phyloP scores from a whole-genome alignment of 2,113 vertebrate genomes.

The Ia io region DNA sequence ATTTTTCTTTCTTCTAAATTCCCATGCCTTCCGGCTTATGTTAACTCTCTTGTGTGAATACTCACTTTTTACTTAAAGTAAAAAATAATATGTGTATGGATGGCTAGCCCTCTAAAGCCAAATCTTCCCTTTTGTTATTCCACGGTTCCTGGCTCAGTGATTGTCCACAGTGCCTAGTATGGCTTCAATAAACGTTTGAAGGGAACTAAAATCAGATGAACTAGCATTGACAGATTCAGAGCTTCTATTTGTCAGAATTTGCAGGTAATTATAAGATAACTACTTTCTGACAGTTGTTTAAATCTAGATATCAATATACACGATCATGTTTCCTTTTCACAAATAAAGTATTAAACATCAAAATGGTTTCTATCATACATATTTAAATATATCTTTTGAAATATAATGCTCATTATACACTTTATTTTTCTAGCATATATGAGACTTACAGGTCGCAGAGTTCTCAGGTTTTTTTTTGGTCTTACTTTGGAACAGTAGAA shows the following conservation, averaged over 20 bases:
- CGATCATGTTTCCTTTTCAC: neutral
- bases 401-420: neutral
- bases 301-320: neutral
- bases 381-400: constrained; percentile 1
- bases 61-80: neutral
- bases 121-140: neutral
- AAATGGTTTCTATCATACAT: neutral
- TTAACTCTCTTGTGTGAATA: neutral
- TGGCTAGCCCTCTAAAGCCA: neutral
- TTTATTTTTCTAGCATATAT: neutral
- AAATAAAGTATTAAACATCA: neutral
- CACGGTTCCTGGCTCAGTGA: neutral
- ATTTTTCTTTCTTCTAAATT: constrained; percentile 22
- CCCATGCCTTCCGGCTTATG: neutral
- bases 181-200: neutral
- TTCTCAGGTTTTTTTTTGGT: neutral
- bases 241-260: neutral
- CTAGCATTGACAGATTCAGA: neutral
- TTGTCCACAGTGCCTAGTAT: neutral
- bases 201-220: neutral
- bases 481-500: constrained; percentile 3
- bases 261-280: neutral
- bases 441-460: neutral
- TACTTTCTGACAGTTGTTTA: neutral
- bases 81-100: neutral